Base-by-base conservation (phyloP, 2,888 invertebrate genomes). In the Epirrhoe alternata region DNA sequence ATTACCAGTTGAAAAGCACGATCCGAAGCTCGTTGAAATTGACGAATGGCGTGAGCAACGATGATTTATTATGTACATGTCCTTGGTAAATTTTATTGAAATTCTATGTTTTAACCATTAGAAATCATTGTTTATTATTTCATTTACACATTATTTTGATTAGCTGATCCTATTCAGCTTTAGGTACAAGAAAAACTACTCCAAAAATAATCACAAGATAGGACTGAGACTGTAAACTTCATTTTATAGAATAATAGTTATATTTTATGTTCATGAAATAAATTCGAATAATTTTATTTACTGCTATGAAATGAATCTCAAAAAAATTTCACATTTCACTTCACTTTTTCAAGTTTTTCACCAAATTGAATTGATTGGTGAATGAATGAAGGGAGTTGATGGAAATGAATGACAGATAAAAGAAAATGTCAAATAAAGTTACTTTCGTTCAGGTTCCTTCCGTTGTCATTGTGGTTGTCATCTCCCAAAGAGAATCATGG, bases 1-100 rank as follows among this genome's bases (percentile, higher is more conserved):
- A 42, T 42, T 42, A 92, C 91, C 92, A 87, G 82, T 80, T 77
- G 81, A 79, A 86, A 79, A 86, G 83, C 91, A 90, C 89, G 87
- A 87, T 88, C 85, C 83, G 83, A 85, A 85, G 84, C 81, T 80
- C 81, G 86, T 77, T 84, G 86, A 84, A 86, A 84, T 84, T 86
- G 87, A 87, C 86, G 89, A 92, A 87, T 84, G 83, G 86, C 84
- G 83, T 84, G 83, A 87, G 84, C 82, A 83, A 78, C 84, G 85
- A 86, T 85, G 84, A 86, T 88, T 92, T 92, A 86, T 78, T 87
- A 89, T 89, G 90, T 83, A 90, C 92, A 93, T 93, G 92, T 92
- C 92, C 92, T 92, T 91, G 88, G 87, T 79, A 84, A 86, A 85
- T 78, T 77, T 84, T 78, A 78, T 84, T 82, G 78, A 83, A 86